Conservation (phyloP, 2,797 vertebrate genomes). For the Heliangelus exortis region DNA sequence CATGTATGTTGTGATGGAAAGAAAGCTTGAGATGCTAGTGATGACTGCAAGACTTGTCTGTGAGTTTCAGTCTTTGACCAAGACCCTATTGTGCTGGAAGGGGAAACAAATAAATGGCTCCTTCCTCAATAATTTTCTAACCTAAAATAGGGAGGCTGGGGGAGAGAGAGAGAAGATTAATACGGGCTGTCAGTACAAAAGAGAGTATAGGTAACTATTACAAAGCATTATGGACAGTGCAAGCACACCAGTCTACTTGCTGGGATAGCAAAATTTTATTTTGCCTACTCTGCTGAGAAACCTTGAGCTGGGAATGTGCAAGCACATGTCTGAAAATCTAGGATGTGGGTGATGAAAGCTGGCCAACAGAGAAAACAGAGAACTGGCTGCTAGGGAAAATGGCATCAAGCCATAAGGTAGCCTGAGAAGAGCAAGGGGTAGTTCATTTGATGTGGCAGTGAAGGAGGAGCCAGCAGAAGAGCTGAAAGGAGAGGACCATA, state of each 20-base stretch:
- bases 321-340: conserved; percentile 29
- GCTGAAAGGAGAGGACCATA: background rate
- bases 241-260: background rate
- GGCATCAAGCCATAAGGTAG: conserved; percentile 1
- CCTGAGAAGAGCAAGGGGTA: background rate
- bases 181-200: background rate
- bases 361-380: background rate
- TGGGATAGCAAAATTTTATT: conserved; percentile 27
- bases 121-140: background rate
- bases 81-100: background rate
- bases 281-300: conserved; percentile 55
- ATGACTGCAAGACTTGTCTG: background rate
- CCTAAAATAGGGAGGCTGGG: background rate
- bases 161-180: background rate
- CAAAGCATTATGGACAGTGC: background rate
- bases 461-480: background rate
- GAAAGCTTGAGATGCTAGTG: background rate
- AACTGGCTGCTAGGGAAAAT: background rate
- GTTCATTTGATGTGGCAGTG: background rate
- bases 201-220: background rate
- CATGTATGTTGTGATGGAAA: background rate
- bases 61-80: background rate
- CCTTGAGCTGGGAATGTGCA: conserved; percentile 25
- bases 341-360: conserved; percentile 38
- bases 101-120: background rate